Conservation (phyloP, 1,140 invertebrate species). For the Parapsyche elsis region DNA sequence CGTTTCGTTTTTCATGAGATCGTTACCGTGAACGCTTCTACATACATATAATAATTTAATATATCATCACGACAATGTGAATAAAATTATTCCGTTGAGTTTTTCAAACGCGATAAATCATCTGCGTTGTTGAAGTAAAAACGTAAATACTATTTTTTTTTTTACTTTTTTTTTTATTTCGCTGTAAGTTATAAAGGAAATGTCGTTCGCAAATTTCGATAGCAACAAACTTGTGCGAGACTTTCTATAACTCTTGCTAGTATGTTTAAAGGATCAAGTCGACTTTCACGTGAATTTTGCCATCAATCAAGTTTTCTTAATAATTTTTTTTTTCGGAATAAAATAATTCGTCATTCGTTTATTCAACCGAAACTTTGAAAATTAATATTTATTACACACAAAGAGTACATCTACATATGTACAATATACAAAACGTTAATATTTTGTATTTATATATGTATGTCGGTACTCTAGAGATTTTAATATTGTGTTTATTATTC, state of each 20-base stretch:
- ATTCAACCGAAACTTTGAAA: too few species aligned
- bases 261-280: not conserved
- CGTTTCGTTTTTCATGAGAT: not conserved
- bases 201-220: constrained; percentile 21
- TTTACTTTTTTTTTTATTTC: too few species aligned
- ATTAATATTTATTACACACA: too few species aligned
- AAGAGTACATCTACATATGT: too few species aligned
- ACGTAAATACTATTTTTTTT: not conserved
- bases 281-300: constrained; percentile 1
- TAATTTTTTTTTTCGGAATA: not conserved
- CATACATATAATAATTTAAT: not conserved
- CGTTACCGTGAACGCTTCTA: not conserved
- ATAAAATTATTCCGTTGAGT: not conserved
- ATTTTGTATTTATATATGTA: too few species aligned
- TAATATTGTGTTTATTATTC: too few species aligned
- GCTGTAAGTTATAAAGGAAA: not conserved
- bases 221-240: constrained; percentile 7
- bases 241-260: constrained; percentile 27
- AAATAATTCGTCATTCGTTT: not conserved
- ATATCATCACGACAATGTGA: not conserved
- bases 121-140: not conserved
- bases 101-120: not conserved
- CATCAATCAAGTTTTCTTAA: constrained; percentile 7
- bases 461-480: too few species aligned
- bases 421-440: too few species aligned